Evolutionary conservation across 2,888 invertebrate species (phyloP).

Genomic region (Pilophorus perplexus): DNA sequence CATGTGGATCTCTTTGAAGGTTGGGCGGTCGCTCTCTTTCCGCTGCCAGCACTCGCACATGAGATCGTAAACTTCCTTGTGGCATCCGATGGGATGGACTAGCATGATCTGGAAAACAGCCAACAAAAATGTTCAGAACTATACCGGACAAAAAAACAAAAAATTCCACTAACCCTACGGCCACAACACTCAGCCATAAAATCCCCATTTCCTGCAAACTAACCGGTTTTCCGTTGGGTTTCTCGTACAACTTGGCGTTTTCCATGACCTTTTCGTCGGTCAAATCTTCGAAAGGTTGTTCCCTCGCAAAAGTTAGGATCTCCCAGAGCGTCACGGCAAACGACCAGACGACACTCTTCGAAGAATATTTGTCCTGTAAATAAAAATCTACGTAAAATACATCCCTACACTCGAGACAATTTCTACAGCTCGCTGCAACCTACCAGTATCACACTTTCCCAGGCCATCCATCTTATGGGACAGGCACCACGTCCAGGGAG

Average conservation of each 20-base stretch:
- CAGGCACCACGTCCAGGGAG: slow-evolving; percentile 68
- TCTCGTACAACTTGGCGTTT: slow-evolving; percentile 75
- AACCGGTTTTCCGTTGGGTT: slow-evolving; percentile 69
- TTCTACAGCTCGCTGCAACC: slow-evolving; percentile 51
- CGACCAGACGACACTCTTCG: slow-evolving; percentile 85
- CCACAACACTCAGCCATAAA: too few relatives aligned
- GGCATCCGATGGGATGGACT: slow-evolving; percentile 66
- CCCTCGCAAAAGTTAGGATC: slow-evolving; percentile 75
- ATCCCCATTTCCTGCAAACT: slow-evolving; percentile 53
- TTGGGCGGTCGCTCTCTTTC: slow-evolving; percentile 70
- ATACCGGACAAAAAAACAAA: too few relatives aligned
- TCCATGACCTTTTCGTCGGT: slow-evolving; percentile 79
- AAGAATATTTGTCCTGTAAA: slow-evolving; percentile 71
- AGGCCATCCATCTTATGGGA: slow-evolving; percentile 85
- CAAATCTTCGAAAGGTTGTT: slow-evolving; percentile 77
- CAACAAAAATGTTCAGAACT: neutral
- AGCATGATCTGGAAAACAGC: slow-evolving; percentile 54
- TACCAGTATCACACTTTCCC: slow-evolving; percentile 77
- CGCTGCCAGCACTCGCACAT: slow-evolving; percentile 84
- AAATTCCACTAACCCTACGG: neutral
- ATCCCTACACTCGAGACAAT: too few relatives aligned
- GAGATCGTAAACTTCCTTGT: slow-evolving; percentile 79
- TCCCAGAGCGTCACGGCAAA: slow-evolving; percentile 87
- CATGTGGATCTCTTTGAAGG: slow-evolving; percentile 76
- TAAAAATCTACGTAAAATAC: neutral